phyloP scores from a whole-genome alignment of 2,113 vertebrate species.

The Gambusia affinis region DNA sequence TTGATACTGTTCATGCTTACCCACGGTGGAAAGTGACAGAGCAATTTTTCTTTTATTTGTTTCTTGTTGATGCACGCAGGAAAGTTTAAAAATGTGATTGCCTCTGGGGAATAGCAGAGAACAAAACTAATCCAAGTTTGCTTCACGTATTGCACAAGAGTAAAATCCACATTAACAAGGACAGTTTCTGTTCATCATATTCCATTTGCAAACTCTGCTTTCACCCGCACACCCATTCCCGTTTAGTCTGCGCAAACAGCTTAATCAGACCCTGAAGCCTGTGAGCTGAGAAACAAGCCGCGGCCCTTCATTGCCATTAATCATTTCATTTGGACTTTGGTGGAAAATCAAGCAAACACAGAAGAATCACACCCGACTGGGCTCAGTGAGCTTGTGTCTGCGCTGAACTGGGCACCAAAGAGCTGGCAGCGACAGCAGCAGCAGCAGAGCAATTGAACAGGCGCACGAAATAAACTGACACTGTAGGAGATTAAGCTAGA shows the following conservation, averaged over 20 bases:
- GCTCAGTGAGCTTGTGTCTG: constrained; percentile 32
- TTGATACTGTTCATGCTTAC: too few relatives aligned
- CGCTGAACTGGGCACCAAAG: constrained; percentile 62
- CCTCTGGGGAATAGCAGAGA: neutral
- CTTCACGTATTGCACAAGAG: constrained; percentile 7
- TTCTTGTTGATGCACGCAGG: constrained; percentile 4
- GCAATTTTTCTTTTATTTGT: neutral
- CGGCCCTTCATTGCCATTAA: constrained; percentile 45
- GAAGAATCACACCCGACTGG: constrained; percentile 54
- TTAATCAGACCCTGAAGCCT: constrained; percentile 68
- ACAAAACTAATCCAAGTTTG: neutral
- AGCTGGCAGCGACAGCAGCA: constrained; percentile 38
- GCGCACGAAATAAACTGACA: constrained; percentile 44
- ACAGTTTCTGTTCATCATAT: constrained; percentile 23
- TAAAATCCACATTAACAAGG: constrained; percentile 30
- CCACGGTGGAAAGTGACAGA: too few relatives aligned
- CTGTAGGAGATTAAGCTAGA: constrained; percentile 32
- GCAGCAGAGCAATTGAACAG: constrained; percentile 18
- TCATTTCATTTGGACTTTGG: constrained; percentile 63
- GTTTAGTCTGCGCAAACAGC: constrained; percentile 61
- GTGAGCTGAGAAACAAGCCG: constrained; percentile 51
- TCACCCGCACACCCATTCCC: constrained; percentile 48
- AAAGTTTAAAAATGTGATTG: neutral
- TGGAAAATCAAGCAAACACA: constrained; percentile 56
- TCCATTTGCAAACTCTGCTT: constrained; percentile 16